Base-by-base conservation (phyloP, 92 coral and sea anemone species). In the Pocillopora grandis region DNA sequence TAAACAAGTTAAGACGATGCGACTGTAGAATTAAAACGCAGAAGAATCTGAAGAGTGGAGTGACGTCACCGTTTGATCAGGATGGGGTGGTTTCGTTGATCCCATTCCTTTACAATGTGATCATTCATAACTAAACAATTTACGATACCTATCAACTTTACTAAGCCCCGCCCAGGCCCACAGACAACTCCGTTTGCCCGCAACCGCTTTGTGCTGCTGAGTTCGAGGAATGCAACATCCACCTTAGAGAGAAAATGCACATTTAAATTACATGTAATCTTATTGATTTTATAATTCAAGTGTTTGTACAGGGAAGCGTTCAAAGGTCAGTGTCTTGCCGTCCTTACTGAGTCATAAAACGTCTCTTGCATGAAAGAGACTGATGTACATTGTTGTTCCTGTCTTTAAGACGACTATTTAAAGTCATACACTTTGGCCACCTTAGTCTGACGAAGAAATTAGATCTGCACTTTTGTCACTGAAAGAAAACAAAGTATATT, bases 131-230 rank as follows among this genome's bases (percentile, higher is more conserved):
- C 16, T 20, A 17, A n/a, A 2, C 13, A 72, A 9, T 72, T 72
- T 49, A 59, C 49, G n/a, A 70, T 84, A 84, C 88, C 88, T 84
- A 20, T 84, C 88, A 23, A 84, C 88, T 84, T 76, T 84, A 55
- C 76, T 76, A 13, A 84, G 66, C 1, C 82, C 82, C 3, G 88
- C 88, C 88, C 88, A 84, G 16, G 88, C 77, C 88, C 88, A 84
- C 12, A 84, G 27, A 23, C 88, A 84, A 18, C 77, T 84, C 61
- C 70, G 67, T 10, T 67, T 84, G 17, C 88, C 88, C 0, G 88
- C 88, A 2, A 77, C 88, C 7, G 88, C 88, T 12, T 77, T 84
- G 61, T 75, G 60, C 72, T 76, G 77, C 72, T 66, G 82, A 18
- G 75, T 84, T 58, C 61, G 66, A 23, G 88, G 88, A 59, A 84